Conservation (phyloP, 2,113 vertebrate species). For the Thinocorus orbignyianus region DNA sequence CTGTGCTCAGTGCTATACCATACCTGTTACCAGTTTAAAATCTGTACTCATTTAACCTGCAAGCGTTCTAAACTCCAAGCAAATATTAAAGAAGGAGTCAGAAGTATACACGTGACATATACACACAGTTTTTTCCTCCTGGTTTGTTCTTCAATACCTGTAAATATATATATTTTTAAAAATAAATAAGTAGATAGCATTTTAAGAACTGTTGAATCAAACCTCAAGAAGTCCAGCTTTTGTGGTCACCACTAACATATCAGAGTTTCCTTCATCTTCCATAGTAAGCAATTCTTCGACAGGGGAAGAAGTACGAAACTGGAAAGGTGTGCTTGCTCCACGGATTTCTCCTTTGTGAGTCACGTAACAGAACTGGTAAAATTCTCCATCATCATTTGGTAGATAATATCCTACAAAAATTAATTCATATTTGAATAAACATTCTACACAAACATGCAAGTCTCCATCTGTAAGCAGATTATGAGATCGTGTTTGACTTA, state of each 20-base stretch:
- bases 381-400: constrained; percentile 96
- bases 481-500: not conserved
- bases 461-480: not conserved
- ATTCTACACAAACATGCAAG: not conserved
- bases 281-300: constrained; percentile 94
- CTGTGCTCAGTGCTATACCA: not conserved
- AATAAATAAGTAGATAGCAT: not conserved
- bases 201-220: constrained; percentile 17
- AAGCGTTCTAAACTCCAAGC: not conserved
- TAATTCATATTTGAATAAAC: constrained; percentile 11
- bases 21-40: not conserved
- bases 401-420: constrained; percentile 89
- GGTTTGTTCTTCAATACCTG: not conserved
- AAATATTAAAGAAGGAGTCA: not conserved
- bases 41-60: not conserved
- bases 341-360: constrained; percentile 98
- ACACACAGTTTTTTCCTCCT: not conserved
- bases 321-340: constrained; percentile 98
- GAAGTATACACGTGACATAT: not conserved
- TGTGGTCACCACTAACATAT: constrained; percentile 97
- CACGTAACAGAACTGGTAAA: constrained; percentile 99
- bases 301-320: constrained; percentile 90
- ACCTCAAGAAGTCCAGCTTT: constrained; percentile 96
- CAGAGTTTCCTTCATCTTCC: constrained; percentile 96
- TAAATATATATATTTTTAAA: not conserved